Evolutionary conservation across 2,113 vertebrate species (phyloP), one percentile per base, ranked within the genome.

Genomic region (Prunella fulvescens): DNA sequence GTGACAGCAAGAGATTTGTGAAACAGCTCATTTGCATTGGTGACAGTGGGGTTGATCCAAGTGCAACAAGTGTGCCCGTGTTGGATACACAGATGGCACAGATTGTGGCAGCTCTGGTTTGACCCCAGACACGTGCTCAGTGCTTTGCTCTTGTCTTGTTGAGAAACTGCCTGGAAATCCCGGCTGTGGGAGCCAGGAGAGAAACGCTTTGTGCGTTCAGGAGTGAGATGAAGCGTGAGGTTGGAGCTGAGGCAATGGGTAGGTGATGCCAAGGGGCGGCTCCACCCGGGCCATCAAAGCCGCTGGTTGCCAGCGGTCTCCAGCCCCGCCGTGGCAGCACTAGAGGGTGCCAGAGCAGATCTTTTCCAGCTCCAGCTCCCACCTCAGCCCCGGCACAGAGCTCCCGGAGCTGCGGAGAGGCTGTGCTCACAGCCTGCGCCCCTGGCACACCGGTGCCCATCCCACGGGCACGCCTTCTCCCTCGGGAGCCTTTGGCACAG

Each of bases 301-400:
- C 23, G 9, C 3, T 2, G 6, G 15, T 40, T 26, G 22, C 18
- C 11, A 7, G 62, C 2, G 1, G 2, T 22, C 28, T 10, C 14
- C 71, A 37, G 76, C 45, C 26, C 19, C 3, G 40, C 58, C 70
- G 45, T 12, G 80, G 47, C 50, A 93, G 76, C 88, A 60, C 92
- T 96, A 95, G 94, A 83, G 90, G 94, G 93, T 92, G 93, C 92
- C 92, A 96, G 93, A 94, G 85, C 42, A 33, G 76, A 56, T 24
- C 28, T 81, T 61, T 85, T 17, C 66, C 54, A 31, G 48, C 23
- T 1, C 6, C 66, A 33, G 81, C 57, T 26, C 6, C 28, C 58
- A 4, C 8, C 33, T 22, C 26, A 22, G 9, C 82, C 37, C 31
- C 1, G 57, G 57, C 73, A 7, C 65, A 0, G 45, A 12, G 47